Conservation (phyloP, 2,888 invertebrate species). For the Eupeodes latifasciatus region DNA sequence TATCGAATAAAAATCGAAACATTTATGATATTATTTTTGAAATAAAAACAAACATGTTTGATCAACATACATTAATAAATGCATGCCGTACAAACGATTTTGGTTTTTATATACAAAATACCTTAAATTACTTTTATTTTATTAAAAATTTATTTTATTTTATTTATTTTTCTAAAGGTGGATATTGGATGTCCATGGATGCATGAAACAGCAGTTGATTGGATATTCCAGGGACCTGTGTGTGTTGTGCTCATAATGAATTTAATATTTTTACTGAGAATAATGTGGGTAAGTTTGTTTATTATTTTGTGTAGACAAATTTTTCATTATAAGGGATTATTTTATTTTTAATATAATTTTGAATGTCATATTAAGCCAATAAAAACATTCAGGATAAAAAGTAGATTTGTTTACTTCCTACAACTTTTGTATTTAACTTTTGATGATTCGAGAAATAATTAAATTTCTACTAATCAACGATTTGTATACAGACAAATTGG, state of each 20-base stretch:
- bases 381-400: too few species aligned
- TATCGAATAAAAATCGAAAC: too few species aligned
- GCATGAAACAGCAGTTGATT: slow-evolving; percentile 91
- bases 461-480: too few species aligned
- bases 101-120: background rate
- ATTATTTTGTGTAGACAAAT: background rate
- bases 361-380: too few species aligned
- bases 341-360: background rate
- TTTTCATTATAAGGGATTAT: background rate
- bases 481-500: too few species aligned
- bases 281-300: slow-evolving; percentile 91
- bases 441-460: too few species aligned
- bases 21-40: slow-evolving; percentile 4
- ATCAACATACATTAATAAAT: background rate
- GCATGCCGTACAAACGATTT: background rate
- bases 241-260: slow-evolving; percentile 92
- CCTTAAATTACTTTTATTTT: slow-evolving; percentile 77
- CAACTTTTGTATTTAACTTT: too few species aligned
- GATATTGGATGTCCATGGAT: slow-evolving; percentile 91
- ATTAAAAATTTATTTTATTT: background rate
- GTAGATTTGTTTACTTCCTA: too few species aligned
- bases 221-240: slow-evolving; percentile 94
- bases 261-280: slow-evolving; percentile 91
- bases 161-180: slow-evolving; percentile 78
- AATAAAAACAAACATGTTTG: slow-evolving; percentile 4